Evolutionary conservation across 1,140 invertebrate species (phyloP).

Genomic region (Trichoplusia ni): DNA sequence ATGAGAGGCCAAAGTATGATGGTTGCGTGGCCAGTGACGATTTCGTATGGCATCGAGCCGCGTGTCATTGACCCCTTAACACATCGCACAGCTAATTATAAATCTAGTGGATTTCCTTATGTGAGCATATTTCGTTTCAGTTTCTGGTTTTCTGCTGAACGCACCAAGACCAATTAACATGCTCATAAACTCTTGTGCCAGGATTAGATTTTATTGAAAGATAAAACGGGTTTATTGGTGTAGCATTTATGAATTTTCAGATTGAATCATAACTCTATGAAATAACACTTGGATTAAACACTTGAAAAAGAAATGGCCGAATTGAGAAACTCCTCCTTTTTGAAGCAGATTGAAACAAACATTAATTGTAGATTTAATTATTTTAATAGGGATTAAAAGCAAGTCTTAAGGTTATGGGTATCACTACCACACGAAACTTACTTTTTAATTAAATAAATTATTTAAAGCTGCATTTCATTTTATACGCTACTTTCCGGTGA

Average conservation of each 20-base stretch:
- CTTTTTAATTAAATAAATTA: no score
- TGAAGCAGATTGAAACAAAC: no score
- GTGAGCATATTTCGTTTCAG: constrained; percentile 21
- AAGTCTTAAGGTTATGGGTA: no score
- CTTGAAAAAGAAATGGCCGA: no score
- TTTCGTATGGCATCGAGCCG: constrained; percentile 46
- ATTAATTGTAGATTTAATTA: no score
- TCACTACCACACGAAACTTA: no score
- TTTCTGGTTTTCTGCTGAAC: constrained; percentile 25
- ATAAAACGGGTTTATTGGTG: background rate
- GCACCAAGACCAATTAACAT: background rate
- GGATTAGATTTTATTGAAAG: constrained; percentile 10
- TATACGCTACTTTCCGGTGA: no score
- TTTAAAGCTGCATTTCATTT: no score
- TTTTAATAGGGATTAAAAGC: no score
- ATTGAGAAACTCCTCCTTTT: no score
- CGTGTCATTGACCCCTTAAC: constrained; percentile 76
- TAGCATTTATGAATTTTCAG: constrained; percentile 3
- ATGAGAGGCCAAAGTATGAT: constrained; percentile 45
- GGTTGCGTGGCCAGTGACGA: constrained; percentile 44
- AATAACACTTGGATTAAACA: no score
- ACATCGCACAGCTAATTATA: constrained; percentile 71
- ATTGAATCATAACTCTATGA: no score
- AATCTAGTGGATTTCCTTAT: constrained; percentile 44
- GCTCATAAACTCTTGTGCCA: background rate